Evolutionary conservation across 1,140 invertebrate species (phyloP), one percentile per base, ranked within the genome.

Genomic region (Zaprionus africanus): DNA sequence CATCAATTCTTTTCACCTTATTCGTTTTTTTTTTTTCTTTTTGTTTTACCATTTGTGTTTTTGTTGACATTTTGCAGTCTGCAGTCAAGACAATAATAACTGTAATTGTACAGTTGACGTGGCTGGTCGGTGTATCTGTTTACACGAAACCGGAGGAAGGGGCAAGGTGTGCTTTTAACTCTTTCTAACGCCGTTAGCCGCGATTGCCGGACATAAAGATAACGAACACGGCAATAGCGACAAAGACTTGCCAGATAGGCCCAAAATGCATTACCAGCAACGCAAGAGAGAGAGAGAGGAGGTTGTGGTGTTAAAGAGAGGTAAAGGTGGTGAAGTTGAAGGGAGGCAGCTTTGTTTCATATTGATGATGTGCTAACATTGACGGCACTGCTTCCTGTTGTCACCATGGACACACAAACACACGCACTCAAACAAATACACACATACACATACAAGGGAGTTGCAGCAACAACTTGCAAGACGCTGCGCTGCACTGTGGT

Each of bases 321-420:
- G 13, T 28, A 22, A 17, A 19, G 53, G 17, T 11, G 26, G 31
- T 31, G 43, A 12, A 54, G 6, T 1, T 26, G 7, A 9, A 9
- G 38, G 58, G 34, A 28, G 63, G 38, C 19, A 75, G 59, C 41
- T 75, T 75, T 75, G 57, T 54, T 67, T 67, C 19, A 60, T 67
- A 54, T 66, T 60, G 46, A 67, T 62, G 66, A 69, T 69, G 72
- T 75, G 72, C 66, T 58, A 69, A 70, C 72, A 24, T 58, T 24
- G 58, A 63, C 66, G 66, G 58, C 53, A 31, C 36, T 31, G 66
- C 41, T 75, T 75, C 72, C 72, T 75, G 72, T 75, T 62, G 65
- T 68, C 64, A 68, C 57, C 34, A 19, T 49, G 17, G 19, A 51
- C 46, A 13, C 46, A 19, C 9, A 4, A n/a, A 22, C 22, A 22